phyloP scores from a whole-genome alignment of 1,140 invertebrate species.

The Caenorhabditis tropicalis region DNA sequence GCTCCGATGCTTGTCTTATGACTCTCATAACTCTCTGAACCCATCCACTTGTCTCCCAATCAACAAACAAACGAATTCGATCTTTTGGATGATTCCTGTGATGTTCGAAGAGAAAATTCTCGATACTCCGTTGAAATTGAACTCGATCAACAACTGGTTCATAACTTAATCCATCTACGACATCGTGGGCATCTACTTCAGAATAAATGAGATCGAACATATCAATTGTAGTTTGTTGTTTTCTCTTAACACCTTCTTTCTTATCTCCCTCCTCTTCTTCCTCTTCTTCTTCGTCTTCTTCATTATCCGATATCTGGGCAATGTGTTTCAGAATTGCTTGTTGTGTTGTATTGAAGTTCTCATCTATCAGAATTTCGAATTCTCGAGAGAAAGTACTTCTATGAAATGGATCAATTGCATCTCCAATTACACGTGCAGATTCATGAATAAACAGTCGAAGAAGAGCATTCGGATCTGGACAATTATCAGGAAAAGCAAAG shows the following conservation, averaged over 20 bases:
- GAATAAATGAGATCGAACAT: slow-evolving; percentile 37
- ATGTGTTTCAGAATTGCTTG: background rate
- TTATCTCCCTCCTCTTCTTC: background rate
- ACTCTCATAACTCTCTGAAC: slow-evolving; percentile 41
- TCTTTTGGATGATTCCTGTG: slow-evolving; percentile 47
- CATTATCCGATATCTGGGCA: background rate
- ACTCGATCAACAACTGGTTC: slow-evolving; percentile 36
- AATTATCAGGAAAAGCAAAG: slow-evolving; percentile 53
- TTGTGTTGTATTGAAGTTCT: slow-evolving; percentile 7
- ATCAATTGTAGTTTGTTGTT: slow-evolving; percentile 17
- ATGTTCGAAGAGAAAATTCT: slow-evolving; percentile 47
- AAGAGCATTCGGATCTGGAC: slow-evolving; percentile 44
- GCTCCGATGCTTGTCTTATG: slow-evolving; percentile 35
- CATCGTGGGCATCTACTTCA: slow-evolving; percentile 33
- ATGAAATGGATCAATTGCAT: slow-evolving; percentile 43
- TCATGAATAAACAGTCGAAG: slow-evolving; percentile 49
- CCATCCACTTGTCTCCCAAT: slow-evolving; percentile 25
- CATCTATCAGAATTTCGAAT: background rate
- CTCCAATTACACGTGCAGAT: slow-evolving; percentile 41
- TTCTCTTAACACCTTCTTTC: background rate
- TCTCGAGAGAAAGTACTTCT: background rate
- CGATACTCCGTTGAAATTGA: slow-evolving; percentile 37
- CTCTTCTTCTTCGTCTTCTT: slow-evolving; percentile 5
- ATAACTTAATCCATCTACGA: slow-evolving; percentile 43
- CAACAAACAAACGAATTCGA: slow-evolving; percentile 18